Evolutionary conservation across 2,888 invertebrate species (phyloP).

Genomic region (Dorcus hopei): DNA sequence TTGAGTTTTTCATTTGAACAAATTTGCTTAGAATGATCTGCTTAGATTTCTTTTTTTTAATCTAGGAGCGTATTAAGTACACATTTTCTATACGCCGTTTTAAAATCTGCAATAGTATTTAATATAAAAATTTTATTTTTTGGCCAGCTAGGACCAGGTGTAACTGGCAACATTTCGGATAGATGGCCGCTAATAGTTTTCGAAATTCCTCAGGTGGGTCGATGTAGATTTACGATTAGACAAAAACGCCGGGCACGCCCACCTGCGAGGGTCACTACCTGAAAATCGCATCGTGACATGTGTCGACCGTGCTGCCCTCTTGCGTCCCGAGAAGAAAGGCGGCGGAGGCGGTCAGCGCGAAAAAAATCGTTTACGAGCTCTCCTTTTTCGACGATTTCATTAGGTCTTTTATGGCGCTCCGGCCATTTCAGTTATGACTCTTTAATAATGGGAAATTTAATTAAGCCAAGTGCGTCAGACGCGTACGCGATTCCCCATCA

Average conservation of each 20-base stretch:
- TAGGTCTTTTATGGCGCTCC: constrained; percentile 20
- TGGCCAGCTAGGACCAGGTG: too few species aligned
- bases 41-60: too few species aligned
- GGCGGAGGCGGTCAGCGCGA: not conserved
- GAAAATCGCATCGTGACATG: constrained; percentile 24
- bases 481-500: too few species aligned
- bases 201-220: constrained; percentile 25
- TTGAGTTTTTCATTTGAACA: too few species aligned
- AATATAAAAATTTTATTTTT: too few species aligned
- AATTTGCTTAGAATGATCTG: too few species aligned
- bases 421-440: constrained; percentile 9
- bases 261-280: constrained; percentile 23
- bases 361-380: constrained; percentile 17
- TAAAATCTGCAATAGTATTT: too few species aligned
- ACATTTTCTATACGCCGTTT: too few species aligned
- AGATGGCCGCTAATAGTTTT: constrained; percentile 22
- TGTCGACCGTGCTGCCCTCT: constrained; percentile 15
- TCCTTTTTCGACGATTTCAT: constrained; percentile 20
- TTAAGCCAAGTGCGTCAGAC: too few species aligned
- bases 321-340: constrained; percentile 4
- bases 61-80: too few species aligned
- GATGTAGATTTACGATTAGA: constrained; percentile 28
- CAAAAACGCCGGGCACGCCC: constrained; percentile 21
- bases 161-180: not conserved
- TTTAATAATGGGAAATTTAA: too few species aligned